A percentile compares a stretch with the other conserved stretches of the same genome.
phyloP scores from a whole-genome alignment of 2,797 vertebrate species.

The Hybognathus amarus region DNA sequence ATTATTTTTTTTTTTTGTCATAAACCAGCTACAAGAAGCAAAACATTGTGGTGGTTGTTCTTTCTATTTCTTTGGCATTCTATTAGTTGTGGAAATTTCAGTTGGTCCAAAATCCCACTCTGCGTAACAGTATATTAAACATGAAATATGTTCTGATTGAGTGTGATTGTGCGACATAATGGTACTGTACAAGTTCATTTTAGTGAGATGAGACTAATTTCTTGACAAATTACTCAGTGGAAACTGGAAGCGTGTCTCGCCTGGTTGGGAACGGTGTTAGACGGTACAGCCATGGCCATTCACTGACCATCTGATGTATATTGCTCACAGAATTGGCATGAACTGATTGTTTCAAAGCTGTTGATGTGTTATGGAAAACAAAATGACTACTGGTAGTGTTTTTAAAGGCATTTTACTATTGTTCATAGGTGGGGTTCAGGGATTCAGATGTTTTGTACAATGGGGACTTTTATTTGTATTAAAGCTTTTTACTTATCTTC shows the following conservation, averaged over 20 bases:
- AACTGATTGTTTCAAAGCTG: conserved; percentile 24
- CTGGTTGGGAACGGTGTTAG: neutral
- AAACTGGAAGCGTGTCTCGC: neutral
- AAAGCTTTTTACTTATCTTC: neutral
- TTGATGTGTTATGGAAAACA: conserved; percentile 4
- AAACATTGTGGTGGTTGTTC: neutral
- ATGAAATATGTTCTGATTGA: conserved; percentile 7
- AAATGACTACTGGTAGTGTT: neutral
- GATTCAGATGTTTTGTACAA: neutral
- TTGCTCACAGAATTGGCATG: conserved; percentile 16
- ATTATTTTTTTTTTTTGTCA: neutral
- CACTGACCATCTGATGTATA: conserved; percentile 20
- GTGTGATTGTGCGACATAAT: neutral
- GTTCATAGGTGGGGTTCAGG: neutral
- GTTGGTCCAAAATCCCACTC: neutral
- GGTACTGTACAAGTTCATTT: neutral
- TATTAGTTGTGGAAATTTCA: neutral
- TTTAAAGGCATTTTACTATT: conserved; percentile 12
- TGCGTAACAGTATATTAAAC: neutral
- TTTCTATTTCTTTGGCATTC: neutral
- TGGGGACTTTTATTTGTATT: neutral
- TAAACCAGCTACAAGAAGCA: neutral
- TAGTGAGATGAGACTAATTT: neutral
- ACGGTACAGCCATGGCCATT: neutral
- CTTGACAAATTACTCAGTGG: neutral